Conservation (phyloP, 2,797 vertebrate genomes). For the Eidolon dupreanum region DNA sequence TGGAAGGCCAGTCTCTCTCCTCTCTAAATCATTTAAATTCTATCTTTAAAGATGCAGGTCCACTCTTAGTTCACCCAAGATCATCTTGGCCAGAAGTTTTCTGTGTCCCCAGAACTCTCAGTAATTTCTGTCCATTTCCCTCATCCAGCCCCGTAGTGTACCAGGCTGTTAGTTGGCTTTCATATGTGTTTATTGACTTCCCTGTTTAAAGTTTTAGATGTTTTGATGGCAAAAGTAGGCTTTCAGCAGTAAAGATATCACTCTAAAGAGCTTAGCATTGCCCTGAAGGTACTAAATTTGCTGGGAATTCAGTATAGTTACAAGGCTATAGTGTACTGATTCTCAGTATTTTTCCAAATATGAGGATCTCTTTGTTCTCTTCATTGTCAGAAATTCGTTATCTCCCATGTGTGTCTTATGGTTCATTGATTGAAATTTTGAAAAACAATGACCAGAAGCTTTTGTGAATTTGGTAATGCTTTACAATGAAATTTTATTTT, state of each 20-base stretch:
- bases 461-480: slow-evolving; percentile 9
- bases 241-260: not conserved
- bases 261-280: not conserved
- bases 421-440: not conserved
- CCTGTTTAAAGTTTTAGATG: slow-evolving; percentile 26
- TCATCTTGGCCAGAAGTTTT: not conserved
- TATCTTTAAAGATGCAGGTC: not conserved
- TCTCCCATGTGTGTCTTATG: not conserved
- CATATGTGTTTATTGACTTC: not conserved
- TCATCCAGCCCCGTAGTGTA: not conserved
- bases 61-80: not conserved
- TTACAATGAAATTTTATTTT: slow-evolving; percentile 18
- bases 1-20: not conserved
- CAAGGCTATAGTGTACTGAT: not conserved
- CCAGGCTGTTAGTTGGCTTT: not conserved
- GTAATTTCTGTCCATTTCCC: not conserved
- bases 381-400: not conserved
- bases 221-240: not conserved
- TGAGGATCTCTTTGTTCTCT: not conserved
- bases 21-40: slow-evolving; percentile 11
- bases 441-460: not conserved
- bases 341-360: slow-evolving; percentile 21
- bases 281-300: not conserved
- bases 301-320: not conserved
- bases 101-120: not conserved